Evolutionary conservation across 2,888 invertebrate species (phyloP), one percentile per base, ranked within the genome.

Genomic region (Monopis laevigella): DNA sequence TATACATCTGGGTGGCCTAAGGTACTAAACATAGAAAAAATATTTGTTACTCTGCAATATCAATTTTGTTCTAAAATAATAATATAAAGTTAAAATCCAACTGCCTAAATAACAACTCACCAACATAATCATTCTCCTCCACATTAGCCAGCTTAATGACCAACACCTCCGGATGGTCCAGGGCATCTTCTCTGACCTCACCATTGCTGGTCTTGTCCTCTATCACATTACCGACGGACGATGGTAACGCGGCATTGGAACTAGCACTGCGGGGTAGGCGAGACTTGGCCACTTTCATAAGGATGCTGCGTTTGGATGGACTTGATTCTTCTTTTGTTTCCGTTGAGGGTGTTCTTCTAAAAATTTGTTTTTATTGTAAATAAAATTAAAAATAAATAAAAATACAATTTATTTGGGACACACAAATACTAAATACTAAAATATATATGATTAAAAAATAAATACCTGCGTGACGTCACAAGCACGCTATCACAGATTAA

Each of bases 91-190:
- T n/a, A n/a, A n/a, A n/a, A n/a, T n/a, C n/a, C n/a, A n/a, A n/a
- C n/a, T n/a, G n/a, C n/a, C n/a, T n/a, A n/a, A n/a, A n/a, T n/a
- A n/a, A n/a, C n/a, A n/a, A n/a, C 77, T 66, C 39, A 78, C 80
- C 80, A 24, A 80, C 65, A 55, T 74, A 77, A 46, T 78, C 78
- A 46, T 65, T 64, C 41, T 78, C 78, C 41, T 74, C 72, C 2
- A 60, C 56, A 36, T 61, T 67, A 2, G 73, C 65, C 50, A 82
- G 53, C 53, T 71, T 75, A 18, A 82, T 77, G 40, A 82, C 50
- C 35, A 75, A 53, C 44, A 82, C 82, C 41, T 77, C 77, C 1
- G 64, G 52, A 16, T 55, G 58, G 3, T 75, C 75, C 45, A 56
- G 36, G 4, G 32, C 32, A 58, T 43, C 1, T 19, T 36, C 19